Evolutionary conservation across 2,113 vertebrate genomes (phyloP), one percentile per base, ranked within the genome.

Genomic region (Corapipo altera): DNA sequence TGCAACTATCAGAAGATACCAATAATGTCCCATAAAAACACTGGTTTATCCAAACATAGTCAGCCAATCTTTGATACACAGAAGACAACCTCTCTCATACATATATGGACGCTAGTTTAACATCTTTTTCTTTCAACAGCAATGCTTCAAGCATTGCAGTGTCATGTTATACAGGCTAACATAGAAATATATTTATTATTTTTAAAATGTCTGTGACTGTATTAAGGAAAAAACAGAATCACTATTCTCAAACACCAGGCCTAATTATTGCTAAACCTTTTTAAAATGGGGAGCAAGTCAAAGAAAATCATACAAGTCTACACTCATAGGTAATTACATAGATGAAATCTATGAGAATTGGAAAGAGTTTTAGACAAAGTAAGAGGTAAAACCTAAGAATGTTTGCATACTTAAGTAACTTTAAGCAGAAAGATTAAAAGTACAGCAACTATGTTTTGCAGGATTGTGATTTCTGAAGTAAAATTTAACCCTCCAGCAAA

Each of bases 401-500:
- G 8, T 5, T 30, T 74, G 30, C 10, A 73, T 11, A 54, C 4
- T 13, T 26, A 61, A 57, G 9, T 66, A 95, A 66, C 18, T 83
- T 43, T 17, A 77, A 51, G 37, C 3, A 71, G 35, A 12, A 82
- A 8, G 8, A 76, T 58, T 88, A 85, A 75, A 88, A 88, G 55
- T 2, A 79, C 19, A 71, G 18, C 16, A 67, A n/a, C 23, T 55
- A 19, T 10, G 21, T 2, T 77, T 80, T 81, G 39, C 30, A 80
- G 27, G 11, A 92, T 8, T 69, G 37, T 46, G 32, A 66, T 35
- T 65, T 91, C 69, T 67, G 33, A 62, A 5, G 28, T 78, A 91
- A 80, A 95, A 84, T 12, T 46, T 72, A 94, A 88, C 62, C 35
- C 51, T 71, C 12, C 33, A 78, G 83, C 64, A 73, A 89, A 96